Evolutionary conservation across 2,888 invertebrate species (phyloP), one percentile per base, ranked within the genome.

Genomic region (Xanthia icteritia): DNA sequence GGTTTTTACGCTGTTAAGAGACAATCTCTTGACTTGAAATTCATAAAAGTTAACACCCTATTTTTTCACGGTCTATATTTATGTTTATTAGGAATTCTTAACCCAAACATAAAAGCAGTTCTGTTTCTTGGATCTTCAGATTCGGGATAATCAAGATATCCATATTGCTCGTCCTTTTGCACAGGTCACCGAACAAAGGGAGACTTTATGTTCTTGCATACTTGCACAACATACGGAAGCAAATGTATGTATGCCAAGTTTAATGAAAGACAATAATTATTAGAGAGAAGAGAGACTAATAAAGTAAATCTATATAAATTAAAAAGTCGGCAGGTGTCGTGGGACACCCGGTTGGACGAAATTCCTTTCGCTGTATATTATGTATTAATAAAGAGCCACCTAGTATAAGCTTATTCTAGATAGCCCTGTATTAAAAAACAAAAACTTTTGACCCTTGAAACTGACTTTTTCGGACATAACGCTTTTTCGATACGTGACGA

Each of bases 101-200:
- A 82, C 77, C 42, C 20, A 9, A 51, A 70, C 48, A 73, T 77
- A 42, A 73, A 85, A 82, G 61, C 67, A 51, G 73, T 74, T 48
- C 56, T 66, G 69, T 73, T 65, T 73, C 77, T 64, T 76, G 69
- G 72, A 76, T 76, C 61, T 85, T 74, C 56, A 51, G 48, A 68
- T 82, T 77, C n/a, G 71, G 71, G 58, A 77, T 73, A 67, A 73
- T 73, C 70, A 73, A 86, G 78, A 86, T 83, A 68, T 39, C 36
- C 68, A 20, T 36, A 60, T 60, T 36, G 66, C 82, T 71, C 73
- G 83, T 82, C 86, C 78, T 69, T 83, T 69, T 63, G 61, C 39
- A 82, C 73, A 83, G 83, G 77, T 86, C 86, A 83, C 39, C 45
- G 78, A 65, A 71, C 78, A 83, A 86, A 83, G 51, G 83, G 54